Evolutionary conservation across 2,797 vertebrate genomes (phyloP).

Genomic region (Masticophis lateralis): DNA sequence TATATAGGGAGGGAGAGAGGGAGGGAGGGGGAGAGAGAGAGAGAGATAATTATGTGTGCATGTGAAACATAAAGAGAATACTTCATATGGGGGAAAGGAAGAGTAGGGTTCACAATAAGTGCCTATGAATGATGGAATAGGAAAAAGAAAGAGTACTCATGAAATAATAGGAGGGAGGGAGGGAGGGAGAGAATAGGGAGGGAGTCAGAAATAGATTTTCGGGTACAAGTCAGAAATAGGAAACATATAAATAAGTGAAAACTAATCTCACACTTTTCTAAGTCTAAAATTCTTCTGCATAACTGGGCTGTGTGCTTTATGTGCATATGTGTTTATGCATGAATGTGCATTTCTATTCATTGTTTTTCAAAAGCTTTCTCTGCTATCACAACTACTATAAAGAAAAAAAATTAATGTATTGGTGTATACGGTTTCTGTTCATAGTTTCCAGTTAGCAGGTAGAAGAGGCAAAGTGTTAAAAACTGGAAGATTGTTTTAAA

Average conservation of each 20-base stretch:
- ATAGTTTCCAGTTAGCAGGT: background rate
- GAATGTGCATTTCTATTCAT: background rate
- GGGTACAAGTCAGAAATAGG: background rate
- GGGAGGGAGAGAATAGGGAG: no score
- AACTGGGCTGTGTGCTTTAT: background rate
- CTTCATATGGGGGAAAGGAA: background rate
- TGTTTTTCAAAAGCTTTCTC: background rate
- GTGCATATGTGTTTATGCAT: background rate
- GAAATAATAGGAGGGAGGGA: background rate
- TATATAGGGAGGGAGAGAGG: no score
- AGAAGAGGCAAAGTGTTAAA: background rate
- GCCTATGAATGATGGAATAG: background rate
- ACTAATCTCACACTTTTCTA: background rate
- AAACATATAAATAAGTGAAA: background rate
- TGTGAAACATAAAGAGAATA: background rate
- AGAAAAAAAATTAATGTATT: background rate
- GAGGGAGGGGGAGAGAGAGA: no score
- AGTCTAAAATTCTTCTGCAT: background rate
- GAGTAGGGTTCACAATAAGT: background rate
- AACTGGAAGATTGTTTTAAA: background rate
- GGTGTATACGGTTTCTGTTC: background rate
- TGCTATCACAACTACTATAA: background rate
- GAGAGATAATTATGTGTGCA: no score
- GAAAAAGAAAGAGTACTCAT: background rate
- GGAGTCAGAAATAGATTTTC: background rate